Evolutionary conservation across 2,797 vertebrate genomes (phyloP).

Genomic region (Phataginus tricuspis): DNA sequence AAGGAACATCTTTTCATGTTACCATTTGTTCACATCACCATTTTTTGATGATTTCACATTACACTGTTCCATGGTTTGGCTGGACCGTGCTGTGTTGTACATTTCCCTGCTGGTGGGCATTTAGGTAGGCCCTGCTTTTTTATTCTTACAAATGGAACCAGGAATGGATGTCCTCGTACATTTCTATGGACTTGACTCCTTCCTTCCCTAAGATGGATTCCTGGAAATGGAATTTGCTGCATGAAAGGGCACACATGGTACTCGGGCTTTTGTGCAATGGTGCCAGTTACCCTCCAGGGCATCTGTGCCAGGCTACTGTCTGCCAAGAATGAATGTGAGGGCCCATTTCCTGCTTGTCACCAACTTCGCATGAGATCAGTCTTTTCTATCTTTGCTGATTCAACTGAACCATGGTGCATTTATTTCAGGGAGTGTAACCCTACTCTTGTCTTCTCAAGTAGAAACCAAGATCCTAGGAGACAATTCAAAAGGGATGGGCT

Average conservation of each 20-base stretch:
- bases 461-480: background rate
- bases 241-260: background rate
- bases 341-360: rapidly evolving
- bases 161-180: background rate
- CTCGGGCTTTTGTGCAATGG: too few relatives aligned
- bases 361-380: rapidly evolving
- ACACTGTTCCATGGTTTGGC: background rate
- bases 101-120: background rate
- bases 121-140: background rate
- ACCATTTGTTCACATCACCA: too few relatives aligned
- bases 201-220: background rate
- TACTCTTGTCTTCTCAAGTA: background rate
- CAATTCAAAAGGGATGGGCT: background rate
- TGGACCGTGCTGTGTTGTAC: background rate
- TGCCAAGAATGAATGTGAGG: background rate
- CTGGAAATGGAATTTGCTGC: background rate
- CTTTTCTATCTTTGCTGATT: background rate
- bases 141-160: background rate
- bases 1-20: background rate
- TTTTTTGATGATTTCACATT: too few relatives aligned
- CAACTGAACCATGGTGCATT: background rate
- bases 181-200: background rate
- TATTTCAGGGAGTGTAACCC: too few relatives aligned
- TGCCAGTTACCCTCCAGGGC: background rate
- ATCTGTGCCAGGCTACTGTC: background rate